These are phyloP conservation scores for Aphidoletes aphidimyza DNA, from an alignment of 2,888 invertebrate species.

Conservation along the genomic window DNA sequence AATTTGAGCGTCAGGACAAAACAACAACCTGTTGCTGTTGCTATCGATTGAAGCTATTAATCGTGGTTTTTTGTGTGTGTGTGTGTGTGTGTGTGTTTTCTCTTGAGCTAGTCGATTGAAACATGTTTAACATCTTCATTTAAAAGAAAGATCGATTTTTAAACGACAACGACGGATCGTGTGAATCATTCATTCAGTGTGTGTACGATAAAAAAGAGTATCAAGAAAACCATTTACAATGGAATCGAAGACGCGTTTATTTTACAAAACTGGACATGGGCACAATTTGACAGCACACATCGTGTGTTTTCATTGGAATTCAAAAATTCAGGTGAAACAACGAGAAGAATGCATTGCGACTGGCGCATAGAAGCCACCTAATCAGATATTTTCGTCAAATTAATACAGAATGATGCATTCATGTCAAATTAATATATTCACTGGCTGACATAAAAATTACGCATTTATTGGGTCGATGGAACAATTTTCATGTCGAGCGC, in stretches of 20 bases:
- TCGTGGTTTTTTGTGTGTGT: background rate
- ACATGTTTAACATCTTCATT: slow-evolving; percentile 22
- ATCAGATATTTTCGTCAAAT: slow-evolving; percentile 51
- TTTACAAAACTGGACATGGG: background rate
- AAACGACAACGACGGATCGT: background rate
- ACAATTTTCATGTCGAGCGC: slow-evolving; percentile 33
- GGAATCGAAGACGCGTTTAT: background rate
- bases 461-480: slow-evolving; percentile 14
- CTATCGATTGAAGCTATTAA: slow-evolving; percentile 30
- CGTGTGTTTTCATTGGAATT: background rate
- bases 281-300: background rate
- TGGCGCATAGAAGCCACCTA: background rate
- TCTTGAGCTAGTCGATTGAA: slow-evolving; percentile 1
- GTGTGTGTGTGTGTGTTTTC: too few species aligned
- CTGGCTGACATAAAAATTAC: slow-evolving; percentile 26
- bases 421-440: slow-evolving; percentile 43
- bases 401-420: slow-evolving; percentile 49
- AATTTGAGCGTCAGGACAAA: background rate
- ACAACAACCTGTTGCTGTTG: background rate
- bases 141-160: background rate
- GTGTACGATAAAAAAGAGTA: background rate
- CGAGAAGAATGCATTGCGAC: background rate
- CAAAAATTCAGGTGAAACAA: background rate
- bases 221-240: slow-evolving; percentile 8
- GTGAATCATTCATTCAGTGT: slow-evolving; percentile 20